Percentiles rank a stretch among this genome's conserved stretches.
phyloP scores from a whole-genome alignment of 23 tunicate species.

The Ascidia mentula region DNA sequence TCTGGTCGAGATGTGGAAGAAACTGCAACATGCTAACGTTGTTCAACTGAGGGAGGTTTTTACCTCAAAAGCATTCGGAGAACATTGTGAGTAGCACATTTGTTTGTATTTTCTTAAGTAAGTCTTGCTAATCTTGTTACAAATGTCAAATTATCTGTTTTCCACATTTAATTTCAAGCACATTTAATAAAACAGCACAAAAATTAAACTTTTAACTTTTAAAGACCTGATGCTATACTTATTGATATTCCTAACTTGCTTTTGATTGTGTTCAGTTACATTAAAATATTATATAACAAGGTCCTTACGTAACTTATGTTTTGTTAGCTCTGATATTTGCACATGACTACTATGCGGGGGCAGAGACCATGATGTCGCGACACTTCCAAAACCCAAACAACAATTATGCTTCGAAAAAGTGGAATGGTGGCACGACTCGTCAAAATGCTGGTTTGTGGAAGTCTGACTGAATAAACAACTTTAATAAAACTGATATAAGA shows the following conservation, averaged over 20 bases:
- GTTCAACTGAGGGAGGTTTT: constrained; percentile 87
- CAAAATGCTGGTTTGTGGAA: constrained; percentile 65
- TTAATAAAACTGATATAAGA: too few species aligned
- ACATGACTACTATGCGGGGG: constrained; percentile 93
- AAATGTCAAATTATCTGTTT: too few species aligned
- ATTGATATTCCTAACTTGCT: too few species aligned
- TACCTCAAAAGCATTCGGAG: constrained; percentile 94
- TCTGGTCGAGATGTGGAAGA: constrained; percentile 94
- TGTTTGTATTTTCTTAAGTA: background rate
- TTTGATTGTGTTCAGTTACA: too few species aligned
- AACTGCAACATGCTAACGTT: constrained; percentile 76
- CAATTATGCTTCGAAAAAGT: constrained; percentile 79
- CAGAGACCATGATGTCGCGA: constrained; percentile 86
- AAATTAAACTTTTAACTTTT: too few species aligned
- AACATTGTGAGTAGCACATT: constrained; percentile 68
- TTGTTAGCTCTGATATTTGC: constrained; percentile 94
- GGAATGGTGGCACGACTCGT: constrained; percentile 76
- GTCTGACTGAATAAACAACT: background rate
- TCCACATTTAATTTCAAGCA: too few species aligned
- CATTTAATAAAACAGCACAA: too few species aligned
- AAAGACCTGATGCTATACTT: too few species aligned
- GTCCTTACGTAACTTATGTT: too few species aligned
- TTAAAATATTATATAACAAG: too few species aligned
- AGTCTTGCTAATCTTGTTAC: too few species aligned
- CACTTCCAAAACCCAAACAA: constrained; percentile 83